Base-by-base conservation (phyloP, 2,113 vertebrate genomes). In the Copsychus sechellarum region DNA sequence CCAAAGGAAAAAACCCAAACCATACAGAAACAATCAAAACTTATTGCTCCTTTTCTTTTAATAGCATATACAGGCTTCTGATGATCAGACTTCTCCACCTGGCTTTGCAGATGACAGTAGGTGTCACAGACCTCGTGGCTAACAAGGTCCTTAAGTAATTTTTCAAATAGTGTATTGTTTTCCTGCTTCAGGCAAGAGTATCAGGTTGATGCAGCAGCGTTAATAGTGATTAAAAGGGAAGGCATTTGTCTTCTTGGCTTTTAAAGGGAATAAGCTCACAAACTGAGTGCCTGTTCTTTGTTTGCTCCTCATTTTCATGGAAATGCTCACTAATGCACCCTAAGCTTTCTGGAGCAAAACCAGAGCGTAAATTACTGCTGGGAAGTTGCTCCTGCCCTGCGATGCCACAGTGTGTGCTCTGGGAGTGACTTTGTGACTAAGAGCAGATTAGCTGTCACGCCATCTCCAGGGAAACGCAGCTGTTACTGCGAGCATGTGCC, bases 381-480 rank as follows among this genome's bases (percentile, higher is more conserved):
- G 48, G 14, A 71, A 45, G 25, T 40, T 69, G 22, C 88, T 78
- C 42, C n/a, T 69, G 31, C 50, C 20, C 21, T 69, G 22, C 51
- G 33, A 2, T 19, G n/a, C 53, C 26, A 1, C 45, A 2, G 0
- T 11, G 22, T 42, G 25, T 61, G 8, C 21, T 65, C 62, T 40
- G n/a, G 43, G 42, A 64, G 31, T 42, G 56, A 12, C 50, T 47
- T 9, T 5, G 40, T 36, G 21, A 29, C 20, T n/a, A 11, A 57
- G n/a, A 48, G 48, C 45, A 48, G 33, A 19, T 25, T 28, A 14
- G 47, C 56, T 86, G 14, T 42, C 61, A 8, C 11, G 45, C 26
- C 3, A 7, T 33, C 38, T 34, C 6, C 20, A 9, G 38, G 61
- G 57, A 65, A 21, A 7, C 0, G 2, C 12, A 50, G 62, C 42